Evolutionary conservation across 2,797 vertebrate species (phyloP).

Genomic region (Phrynocephalus forsythii): DNA sequence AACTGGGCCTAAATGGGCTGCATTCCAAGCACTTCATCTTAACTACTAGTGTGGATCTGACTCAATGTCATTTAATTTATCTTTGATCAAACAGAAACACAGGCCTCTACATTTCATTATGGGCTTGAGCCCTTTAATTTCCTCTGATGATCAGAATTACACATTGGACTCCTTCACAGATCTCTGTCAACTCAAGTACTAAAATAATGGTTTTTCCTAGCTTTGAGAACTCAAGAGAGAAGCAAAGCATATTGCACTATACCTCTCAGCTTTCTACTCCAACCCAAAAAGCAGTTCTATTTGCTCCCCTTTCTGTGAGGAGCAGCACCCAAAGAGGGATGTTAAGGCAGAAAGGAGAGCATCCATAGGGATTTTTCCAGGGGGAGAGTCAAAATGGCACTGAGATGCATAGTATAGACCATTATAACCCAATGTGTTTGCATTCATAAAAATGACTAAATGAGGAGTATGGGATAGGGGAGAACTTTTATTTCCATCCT

Average conservation of each 20-base stretch:
- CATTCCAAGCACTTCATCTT: background rate
- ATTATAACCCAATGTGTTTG: too few species aligned
- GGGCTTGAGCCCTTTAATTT: background rate
- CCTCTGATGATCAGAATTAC: conserved; percentile 1
- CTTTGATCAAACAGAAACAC: background rate
- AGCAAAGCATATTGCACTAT: background rate
- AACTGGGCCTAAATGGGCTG: background rate
- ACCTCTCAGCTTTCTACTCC: background rate
- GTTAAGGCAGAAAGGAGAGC: background rate
- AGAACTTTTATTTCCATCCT: too few species aligned
- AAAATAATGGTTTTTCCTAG: background rate
- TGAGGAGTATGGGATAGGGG: too few species aligned
- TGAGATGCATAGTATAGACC: too few species aligned
- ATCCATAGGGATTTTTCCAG: background rate
- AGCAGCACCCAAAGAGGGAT: background rate
- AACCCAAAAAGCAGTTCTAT: background rate
- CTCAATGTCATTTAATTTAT: background rate
- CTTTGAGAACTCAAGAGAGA: background rate
- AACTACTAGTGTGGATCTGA: background rate
- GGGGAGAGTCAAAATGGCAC: too few species aligned
- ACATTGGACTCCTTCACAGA: background rate
- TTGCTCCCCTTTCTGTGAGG: background rate
- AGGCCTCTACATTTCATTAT: background rate
- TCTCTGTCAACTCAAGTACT: background rate
- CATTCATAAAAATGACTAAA: too few species aligned